Conservation (phyloP, 2,113 vertebrate genomes). For the Laticauda laticaudata region DNA sequence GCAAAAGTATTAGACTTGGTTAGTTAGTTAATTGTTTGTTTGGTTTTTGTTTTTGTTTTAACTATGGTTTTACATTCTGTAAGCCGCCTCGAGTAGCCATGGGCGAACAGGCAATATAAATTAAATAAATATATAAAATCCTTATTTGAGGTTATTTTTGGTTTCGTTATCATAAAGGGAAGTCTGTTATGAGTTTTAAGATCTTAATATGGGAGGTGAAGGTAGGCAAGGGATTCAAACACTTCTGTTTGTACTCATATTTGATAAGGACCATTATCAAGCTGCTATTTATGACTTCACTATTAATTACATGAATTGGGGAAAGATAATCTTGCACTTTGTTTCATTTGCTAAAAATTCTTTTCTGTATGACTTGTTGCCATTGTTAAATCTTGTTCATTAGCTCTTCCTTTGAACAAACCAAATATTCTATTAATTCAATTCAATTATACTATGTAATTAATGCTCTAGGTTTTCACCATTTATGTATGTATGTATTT, state of each 20-base stretch:
- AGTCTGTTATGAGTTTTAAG: background rate
- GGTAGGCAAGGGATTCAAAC: background rate
- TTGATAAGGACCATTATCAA: background rate
- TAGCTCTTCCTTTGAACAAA: background rate
- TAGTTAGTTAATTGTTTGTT: too few species aligned
- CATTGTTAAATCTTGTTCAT: background rate
- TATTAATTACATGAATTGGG: background rate
- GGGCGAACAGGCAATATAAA: too few species aligned
- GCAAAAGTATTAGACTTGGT: too few species aligned
- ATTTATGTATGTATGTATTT: too few species aligned
- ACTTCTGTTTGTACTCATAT: background rate
- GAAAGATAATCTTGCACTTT: background rate
- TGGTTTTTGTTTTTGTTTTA: too few species aligned
- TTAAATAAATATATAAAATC: too few species aligned
- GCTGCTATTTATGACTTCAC: background rate
- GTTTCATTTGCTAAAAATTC: background rate
- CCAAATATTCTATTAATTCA: background rate
- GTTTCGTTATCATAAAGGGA: background rate
- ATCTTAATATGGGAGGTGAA: background rate
- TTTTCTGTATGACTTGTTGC: background rate
- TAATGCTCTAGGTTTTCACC: background rate
- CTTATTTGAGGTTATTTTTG: background rate
- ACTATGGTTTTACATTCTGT: too few species aligned
- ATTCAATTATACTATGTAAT: background rate
- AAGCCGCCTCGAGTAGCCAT: too few species aligned